These are phyloP conservation scores for Sphaeramia orbicularis DNA, from an alignment of 2,797 vertebrate species.

Conservation along the genomic window DNA sequence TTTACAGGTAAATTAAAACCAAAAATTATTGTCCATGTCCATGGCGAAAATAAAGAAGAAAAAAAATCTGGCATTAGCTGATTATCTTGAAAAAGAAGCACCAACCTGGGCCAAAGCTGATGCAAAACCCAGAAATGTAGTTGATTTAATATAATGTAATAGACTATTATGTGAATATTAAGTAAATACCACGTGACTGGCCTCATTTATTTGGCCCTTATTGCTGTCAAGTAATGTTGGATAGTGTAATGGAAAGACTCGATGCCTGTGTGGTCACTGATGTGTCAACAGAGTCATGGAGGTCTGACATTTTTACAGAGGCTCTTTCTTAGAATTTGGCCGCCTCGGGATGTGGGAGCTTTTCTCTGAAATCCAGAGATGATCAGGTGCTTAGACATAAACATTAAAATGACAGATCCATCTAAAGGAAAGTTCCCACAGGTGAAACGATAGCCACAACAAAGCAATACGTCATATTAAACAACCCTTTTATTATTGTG, in stretches of 20 bases:
- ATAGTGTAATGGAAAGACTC: neutral
- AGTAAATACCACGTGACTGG: no score
- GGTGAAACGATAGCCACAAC: neutral
- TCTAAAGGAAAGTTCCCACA: conserved; percentile 2
- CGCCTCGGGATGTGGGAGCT: conserved; percentile 13
- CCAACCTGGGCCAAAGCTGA: no score
- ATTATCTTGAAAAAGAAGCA: no score
- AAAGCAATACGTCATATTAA: neutral
- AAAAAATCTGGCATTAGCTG: no score
- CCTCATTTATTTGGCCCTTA: no score
- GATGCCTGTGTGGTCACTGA: conserved; percentile 39
- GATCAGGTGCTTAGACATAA: conserved; percentile 52
- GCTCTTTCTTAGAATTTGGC: conserved; percentile 55
- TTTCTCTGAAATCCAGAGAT: conserved; percentile 65
- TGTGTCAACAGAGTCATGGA: conserved; percentile 62
- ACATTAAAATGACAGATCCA: conserved; percentile 32
- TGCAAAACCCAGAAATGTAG: no score
- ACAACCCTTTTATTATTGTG: no score
- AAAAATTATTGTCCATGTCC: no score
- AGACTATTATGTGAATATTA: no score
- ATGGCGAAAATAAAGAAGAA: no score
- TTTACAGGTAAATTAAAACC: no score
- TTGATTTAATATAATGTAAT: no score
- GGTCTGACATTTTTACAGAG: conserved; percentile 58
- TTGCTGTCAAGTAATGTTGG: neutral